Evolutionary conservation across 2,888 invertebrate species (phyloP).

Genomic region (Drosophila kanekoi): DNA sequence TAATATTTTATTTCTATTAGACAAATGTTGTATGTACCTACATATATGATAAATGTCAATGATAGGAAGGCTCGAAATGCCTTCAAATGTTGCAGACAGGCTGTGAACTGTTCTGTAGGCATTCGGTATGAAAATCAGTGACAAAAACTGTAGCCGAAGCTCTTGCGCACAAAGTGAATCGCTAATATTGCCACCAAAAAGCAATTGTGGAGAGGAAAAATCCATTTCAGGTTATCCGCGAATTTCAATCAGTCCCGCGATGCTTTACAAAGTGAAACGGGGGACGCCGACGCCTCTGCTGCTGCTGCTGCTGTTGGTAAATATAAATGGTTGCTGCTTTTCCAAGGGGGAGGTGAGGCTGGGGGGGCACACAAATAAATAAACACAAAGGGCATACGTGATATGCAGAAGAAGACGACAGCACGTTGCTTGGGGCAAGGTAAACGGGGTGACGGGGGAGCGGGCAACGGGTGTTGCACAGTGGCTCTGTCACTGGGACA

Average conservation of each 20-base stretch:
- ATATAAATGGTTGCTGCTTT: constrained; percentile 50
- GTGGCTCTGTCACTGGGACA: constrained; percentile 38
- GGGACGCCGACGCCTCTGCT: constrained; percentile 3
- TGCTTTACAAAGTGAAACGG: constrained; percentile 57
- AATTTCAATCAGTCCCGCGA: constrained; percentile 83
- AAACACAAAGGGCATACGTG: constrained; percentile 75
- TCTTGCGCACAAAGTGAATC: constrained; percentile 71
- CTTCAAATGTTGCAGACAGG: too few relatives aligned
- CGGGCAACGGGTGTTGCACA: constrained; percentile 9
- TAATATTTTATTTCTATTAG: too few relatives aligned
- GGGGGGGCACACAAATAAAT: constrained; percentile 62
- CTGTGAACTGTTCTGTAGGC: constrained; percentile 16
- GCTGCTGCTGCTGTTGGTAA: constrained; percentile 24
- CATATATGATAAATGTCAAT: neutral
- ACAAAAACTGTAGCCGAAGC: neutral
- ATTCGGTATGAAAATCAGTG: neutral
- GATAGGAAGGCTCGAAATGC: neutral
- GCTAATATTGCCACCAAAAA: constrained; percentile 82
- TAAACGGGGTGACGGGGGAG: constrained; percentile 4
- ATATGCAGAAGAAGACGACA: constrained; percentile 46
- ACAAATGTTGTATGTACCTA: too few relatives aligned
- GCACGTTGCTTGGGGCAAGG: constrained; percentile 10
- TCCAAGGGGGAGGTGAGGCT: neutral
- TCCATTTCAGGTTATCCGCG: constrained; percentile 84
- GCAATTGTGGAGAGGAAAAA: constrained; percentile 83